Percentiles rank a stretch among this genome's conserved stretches.
phyloP scores from a whole-genome alignment of 1,140 invertebrate genomes.

The Caenorhabditis briggsae region DNA sequence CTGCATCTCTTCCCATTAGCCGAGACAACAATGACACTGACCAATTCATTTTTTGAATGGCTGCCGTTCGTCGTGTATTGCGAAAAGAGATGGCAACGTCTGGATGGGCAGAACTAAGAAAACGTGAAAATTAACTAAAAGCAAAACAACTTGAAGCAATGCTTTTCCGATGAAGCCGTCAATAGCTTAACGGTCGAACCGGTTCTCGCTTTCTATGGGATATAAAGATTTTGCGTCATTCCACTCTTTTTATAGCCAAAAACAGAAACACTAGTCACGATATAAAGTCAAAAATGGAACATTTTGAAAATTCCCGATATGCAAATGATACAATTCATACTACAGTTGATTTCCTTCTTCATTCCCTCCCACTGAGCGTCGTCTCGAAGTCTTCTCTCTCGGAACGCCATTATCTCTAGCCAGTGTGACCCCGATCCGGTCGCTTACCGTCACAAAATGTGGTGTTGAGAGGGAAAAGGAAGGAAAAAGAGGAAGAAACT shows the following conservation, averaged over 20 bases:
- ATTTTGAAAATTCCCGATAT: background rate
- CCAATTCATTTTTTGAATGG: constrained; percentile 18
- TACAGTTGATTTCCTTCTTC: background rate
- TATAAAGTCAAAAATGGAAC: background rate
- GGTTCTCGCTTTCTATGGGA: background rate
- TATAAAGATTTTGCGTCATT: background rate
- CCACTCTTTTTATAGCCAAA: background rate
- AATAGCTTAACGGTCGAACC: background rate
- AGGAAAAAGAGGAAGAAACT: background rate
- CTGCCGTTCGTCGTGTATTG: constrained; percentile 6
- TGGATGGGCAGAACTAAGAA: background rate
- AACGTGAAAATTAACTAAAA: background rate
- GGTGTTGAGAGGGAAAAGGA: background rate
- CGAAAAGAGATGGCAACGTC: background rate
- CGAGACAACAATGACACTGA: background rate
- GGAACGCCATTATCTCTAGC: background rate
- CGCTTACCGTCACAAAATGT: constrained; percentile 24
- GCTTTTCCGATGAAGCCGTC: no score
- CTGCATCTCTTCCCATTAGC: constrained; percentile 24
- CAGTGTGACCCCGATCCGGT: constrained; percentile 36
- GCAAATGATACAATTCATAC: constrained; percentile 34
- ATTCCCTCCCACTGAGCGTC: background rate
- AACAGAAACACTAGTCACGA: background rate
- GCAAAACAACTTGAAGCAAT: no score
- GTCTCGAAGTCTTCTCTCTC: constrained; percentile 2